Conservation (phyloP, 2,888 invertebrate genomes). For the Trachelus tabidus region DNA sequence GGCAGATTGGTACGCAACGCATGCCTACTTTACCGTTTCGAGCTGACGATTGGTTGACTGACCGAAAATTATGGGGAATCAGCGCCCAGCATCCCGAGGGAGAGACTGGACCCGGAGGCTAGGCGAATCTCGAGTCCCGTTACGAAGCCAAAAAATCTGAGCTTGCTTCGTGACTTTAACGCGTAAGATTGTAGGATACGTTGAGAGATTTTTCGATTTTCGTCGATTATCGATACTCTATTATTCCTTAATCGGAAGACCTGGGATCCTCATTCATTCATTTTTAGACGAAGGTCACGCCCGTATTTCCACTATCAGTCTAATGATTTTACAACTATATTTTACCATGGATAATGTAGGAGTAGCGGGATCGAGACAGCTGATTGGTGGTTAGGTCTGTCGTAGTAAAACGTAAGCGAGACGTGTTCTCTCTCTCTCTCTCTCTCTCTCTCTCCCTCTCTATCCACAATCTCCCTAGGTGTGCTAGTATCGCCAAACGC, state of each 20-base stretch:
- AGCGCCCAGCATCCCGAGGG: background rate
- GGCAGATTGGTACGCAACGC: background rate
- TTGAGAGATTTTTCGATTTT: background rate
- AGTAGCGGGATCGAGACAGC: background rate
- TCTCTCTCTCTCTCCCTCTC: background rate
- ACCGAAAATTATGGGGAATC: background rate
- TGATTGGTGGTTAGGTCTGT: background rate
- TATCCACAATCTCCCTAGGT: background rate
- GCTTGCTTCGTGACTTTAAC: background rate
- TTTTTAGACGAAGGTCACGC: background rate
- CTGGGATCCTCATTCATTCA: background rate
- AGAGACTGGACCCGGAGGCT: background rate
- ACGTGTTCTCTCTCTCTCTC: background rate
- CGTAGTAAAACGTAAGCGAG: background rate
- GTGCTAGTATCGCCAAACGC: background rate
- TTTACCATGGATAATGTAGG: background rate
- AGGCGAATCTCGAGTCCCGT: background rate
- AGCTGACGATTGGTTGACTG: background rate
- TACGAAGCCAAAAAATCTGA: background rate
- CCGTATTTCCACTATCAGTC: background rate
- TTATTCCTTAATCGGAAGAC: background rate
- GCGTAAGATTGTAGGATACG: background rate
- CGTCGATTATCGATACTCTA: background rate
- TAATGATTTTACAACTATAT: background rate
- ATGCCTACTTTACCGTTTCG: background rate